Percentiles rank a stretch among this genome's conserved stretches.
These are phyloP conservation scores for Orchesella flavescens DNA, from an alignment of 2,888 invertebrate genomes.

Conservation along the genomic window DNA sequence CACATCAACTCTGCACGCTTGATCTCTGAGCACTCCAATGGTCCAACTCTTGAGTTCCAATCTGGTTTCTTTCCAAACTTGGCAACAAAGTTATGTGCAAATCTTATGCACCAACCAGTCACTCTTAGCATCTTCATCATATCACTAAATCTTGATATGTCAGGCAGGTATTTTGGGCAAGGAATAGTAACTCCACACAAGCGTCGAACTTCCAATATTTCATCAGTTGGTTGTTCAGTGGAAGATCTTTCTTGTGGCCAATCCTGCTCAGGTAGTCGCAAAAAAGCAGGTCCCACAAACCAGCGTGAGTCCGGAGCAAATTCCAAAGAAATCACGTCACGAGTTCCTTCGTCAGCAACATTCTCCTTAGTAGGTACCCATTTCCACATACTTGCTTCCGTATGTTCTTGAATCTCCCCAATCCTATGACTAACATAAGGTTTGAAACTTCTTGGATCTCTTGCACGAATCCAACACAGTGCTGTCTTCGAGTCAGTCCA, in stretches of 20 bases:
- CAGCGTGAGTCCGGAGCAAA: conserved; percentile 44
- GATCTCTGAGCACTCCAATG: neutral
- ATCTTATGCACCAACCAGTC: neutral
- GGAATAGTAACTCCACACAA: no score
- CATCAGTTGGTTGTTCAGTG: neutral
- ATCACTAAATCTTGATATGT: neutral
- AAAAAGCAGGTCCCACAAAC: conserved; percentile 66
- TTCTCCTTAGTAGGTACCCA: conserved; percentile 63
- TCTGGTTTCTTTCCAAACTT: neutral
- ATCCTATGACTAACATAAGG: conserved; percentile 64
- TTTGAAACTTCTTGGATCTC: conserved; percentile 46
- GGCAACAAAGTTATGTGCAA: neutral
- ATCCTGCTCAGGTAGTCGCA: conserved; percentile 25
- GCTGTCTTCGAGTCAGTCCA: conserved; percentile 66
- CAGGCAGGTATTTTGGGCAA: no score
- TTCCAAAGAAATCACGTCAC: neutral
- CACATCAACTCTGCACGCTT: neutral
- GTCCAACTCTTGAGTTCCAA: neutral
- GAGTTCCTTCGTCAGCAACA: conserved; percentile 66
- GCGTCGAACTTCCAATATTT: neutral
- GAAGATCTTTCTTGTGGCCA: conserved; percentile 55
- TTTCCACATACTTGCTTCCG: conserved; percentile 51
- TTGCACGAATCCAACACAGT: conserved; percentile 57
- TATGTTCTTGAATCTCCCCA: conserved; percentile 64
- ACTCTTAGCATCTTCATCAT: neutral